Base-by-base conservation (phyloP, 2,797 vertebrate genomes). In the Dendrocincla tyrannina region DNA sequence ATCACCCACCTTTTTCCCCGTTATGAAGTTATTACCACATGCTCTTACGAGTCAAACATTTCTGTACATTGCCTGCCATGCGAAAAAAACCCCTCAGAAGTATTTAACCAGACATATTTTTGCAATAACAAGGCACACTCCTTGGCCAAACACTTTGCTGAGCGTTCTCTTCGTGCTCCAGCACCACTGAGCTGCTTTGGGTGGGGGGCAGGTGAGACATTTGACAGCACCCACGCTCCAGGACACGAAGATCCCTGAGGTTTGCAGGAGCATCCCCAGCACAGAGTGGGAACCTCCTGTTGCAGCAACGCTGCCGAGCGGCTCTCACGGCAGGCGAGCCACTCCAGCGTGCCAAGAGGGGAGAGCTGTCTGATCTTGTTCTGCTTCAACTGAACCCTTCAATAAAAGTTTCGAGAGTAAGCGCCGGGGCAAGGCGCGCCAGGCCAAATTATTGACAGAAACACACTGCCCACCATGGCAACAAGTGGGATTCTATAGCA, bases 361-460 rank as follows among this genome's bases (percentile, higher is more conserved):
- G 33, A 97, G 97, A 97, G 96, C 96, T 96, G 95, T 80, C 97
- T 97, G 62, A 94, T 97, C 98, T 97, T 96, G 83, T 97, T 97
- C 97, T 97, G 93, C 69, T 94, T 93, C 96, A 97, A 94, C 87
- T 83, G 88, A 97, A 97, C 64, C 69, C 44, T 88, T 98, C 98
- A 97, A 97, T 97, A 95, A 97, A 98, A 97, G 97, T 97, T 97
- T 89, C 92, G 95, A 98, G 97, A 97, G 95, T 96, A 97, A 96
- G 97, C n/a, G 97, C 70, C 47, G 47, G 16, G 97, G 96, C 96
- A 97, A 97, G 95, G 95, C 70, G 44, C 6, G 20, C 96, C 94
- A 96, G 97, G 97, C 98, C 97, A 98, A 98, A 98, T 98, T 98
- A 98, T 97, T 98, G 98, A 98, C 97, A 97, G 98, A 98, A 98